Percentiles rank a stretch among this genome's conserved stretches.
Evolutionary conservation across 2,797 vertebrate genomes (phyloP).

Genomic region (Serranus cabrilla): DNA sequence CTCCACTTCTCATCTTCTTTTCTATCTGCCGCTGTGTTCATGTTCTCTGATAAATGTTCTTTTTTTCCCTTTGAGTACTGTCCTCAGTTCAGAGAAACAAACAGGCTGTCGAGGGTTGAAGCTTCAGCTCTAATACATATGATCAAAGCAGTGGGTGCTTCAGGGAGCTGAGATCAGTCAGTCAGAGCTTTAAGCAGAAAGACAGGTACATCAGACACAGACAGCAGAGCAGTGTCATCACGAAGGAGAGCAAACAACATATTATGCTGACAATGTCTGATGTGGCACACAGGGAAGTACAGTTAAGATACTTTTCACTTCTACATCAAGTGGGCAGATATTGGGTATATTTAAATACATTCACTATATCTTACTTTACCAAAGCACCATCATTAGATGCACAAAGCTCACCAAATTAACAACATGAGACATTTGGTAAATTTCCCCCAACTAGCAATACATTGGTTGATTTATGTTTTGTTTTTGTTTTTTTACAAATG

Average conservation of each 20-base stretch:
- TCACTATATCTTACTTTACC: no score
- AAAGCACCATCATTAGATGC: background rate
- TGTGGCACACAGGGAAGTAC: background rate
- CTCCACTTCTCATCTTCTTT: conserved; percentile 6
- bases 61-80: conserved; percentile 9
- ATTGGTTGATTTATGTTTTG: no score
- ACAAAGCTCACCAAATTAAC: no score
- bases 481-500: no score
- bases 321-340: background rate
- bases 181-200: conserved; percentile 31
- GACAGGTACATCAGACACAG: conserved; percentile 23
- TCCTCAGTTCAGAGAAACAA: conserved; percentile 55
- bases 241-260: conserved; percentile 2
- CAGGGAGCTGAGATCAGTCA: conserved; percentile 31
- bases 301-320: background rate
- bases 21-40: conserved; percentile 31
- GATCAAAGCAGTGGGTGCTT: conserved; percentile 50
- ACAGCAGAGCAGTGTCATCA: conserved; percentile 18
- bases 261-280: conserved; percentile 12
- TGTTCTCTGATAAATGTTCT: conserved; percentile 36
- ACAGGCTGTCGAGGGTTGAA: conserved; percentile 18
- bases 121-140: conserved; percentile 33
- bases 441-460: no score
- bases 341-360: no score
- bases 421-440: no score